These are phyloP conservation scores for Himantopus leucocephalus DNA, from an alignment of 2,113 vertebrate genomes.

Conservation along the genomic window DNA sequence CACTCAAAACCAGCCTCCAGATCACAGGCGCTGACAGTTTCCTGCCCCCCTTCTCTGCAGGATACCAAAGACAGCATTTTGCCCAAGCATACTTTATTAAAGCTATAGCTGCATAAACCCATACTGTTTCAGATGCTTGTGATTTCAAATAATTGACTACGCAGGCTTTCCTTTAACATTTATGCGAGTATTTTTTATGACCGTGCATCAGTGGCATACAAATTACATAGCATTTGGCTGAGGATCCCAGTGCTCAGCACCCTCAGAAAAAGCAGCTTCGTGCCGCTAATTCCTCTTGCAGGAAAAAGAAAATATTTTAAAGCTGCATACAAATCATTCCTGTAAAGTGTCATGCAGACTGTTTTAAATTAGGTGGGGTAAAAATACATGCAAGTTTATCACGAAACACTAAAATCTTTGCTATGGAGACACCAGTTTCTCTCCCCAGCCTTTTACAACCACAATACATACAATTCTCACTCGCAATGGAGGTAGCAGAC, in stretches of 20 bases:
- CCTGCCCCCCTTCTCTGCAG: background rate
- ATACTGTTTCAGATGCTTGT: background rate
- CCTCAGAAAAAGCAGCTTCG: background rate
- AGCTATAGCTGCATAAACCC: background rate
- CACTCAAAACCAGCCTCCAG: background rate
- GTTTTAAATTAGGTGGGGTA: conserved; percentile 18
- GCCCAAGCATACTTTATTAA: background rate
- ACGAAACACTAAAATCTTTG: background rate
- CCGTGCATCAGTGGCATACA: conserved; percentile 10
- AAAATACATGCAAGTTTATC: conserved; percentile 17
- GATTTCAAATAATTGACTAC: background rate
- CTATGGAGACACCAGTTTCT: background rate
- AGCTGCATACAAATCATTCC: conserved; percentile 32
- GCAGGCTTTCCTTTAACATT: background rate
- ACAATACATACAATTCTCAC: background rate
- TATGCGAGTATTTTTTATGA: background rate
- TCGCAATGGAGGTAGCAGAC: background rate
- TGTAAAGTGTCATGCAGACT: background rate
- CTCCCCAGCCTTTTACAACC: background rate
- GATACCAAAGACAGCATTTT: background rate
- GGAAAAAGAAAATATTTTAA: conserved; percentile 8
- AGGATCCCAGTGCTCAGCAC: background rate
- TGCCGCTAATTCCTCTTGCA: background rate
- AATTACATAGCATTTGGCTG: conserved; percentile 28
- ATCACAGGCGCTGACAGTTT: background rate